Conservation (phyloP, 2,888 invertebrate genomes). For the Acanthosepion esculentum region DNA sequence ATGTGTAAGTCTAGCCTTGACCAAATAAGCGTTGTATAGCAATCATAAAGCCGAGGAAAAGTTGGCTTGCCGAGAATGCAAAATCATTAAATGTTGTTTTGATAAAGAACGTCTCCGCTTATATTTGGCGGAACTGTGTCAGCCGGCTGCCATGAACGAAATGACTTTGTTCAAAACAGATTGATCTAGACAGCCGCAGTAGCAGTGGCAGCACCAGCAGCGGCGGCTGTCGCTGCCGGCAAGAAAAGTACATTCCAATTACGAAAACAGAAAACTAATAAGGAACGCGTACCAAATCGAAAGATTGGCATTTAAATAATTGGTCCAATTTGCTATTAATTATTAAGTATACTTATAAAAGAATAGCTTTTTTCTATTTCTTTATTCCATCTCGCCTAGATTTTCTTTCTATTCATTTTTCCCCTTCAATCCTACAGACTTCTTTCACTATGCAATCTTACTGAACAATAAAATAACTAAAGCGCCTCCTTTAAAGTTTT, state of each 20-base stretch:
- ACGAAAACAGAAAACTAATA: not conserved
- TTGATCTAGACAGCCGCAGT: not conserved
- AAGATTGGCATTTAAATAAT: not conserved
- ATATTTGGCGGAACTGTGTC: not conserved
- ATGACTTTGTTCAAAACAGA: not conserved
- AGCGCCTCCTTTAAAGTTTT: no score
- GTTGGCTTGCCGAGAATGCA: not conserved
- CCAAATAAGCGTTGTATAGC: not conserved
- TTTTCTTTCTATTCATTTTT: not conserved
- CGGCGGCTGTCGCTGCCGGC: not conserved
- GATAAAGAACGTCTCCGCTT: not conserved
- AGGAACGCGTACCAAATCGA: not conserved
- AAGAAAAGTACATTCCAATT: slow-evolving; percentile 33
- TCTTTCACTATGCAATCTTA: not conserved
- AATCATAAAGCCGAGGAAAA: not conserved
- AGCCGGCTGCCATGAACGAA: not conserved
- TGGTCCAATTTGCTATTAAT: not conserved
- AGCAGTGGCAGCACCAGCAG: not conserved
- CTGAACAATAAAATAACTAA: not conserved
- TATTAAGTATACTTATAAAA: not conserved
- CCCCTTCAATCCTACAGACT: not conserved
- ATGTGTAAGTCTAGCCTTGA: not conserved
- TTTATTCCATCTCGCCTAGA: not conserved
- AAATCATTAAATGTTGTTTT: slow-evolving; percentile 33
- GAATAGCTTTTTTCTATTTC: not conserved